Evolutionary conservation across 1,140 invertebrate species (phyloP), one percentile per base, ranked within the genome.

Genomic region (Dinothrombium tinctorium): DNA sequence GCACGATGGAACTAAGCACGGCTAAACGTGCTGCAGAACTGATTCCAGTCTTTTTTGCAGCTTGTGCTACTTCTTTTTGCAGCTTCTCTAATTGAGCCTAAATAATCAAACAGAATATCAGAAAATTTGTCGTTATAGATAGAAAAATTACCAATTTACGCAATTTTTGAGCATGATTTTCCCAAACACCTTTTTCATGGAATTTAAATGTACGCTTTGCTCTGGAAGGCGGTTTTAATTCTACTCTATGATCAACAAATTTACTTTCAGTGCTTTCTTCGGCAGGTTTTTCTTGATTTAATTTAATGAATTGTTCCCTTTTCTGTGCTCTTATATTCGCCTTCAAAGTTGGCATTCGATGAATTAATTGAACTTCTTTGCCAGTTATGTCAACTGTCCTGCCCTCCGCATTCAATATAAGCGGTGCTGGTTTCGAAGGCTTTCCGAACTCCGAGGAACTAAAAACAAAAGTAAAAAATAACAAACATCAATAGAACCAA

Each of bases 1-100:
- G 78, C 4, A 81, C 76, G 46, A 95, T 82, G 7, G 45, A 43
- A 24, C 37, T 46, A 4, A 46, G 21, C 12, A 90, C 63, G 0
- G 90, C 90, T 43, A 96, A 60, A 57, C 92, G 90, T 0, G 89
- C 90, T 1, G 89, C 90, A 1, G 86, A 92, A 8, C 86, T 87
- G 44, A 99, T 99, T 6, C 94, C 94, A 1, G 92, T 98, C 59
- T 92, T 92, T 44, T 86, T 73, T 0, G 92, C 90, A 42, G 89
- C 89, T 58, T 87, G 78, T 8, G 84, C 86, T 49, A 99, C 96
- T 61, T 98, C 89, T 59, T 75, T 78, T 62, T 98, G 87, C 2
- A 96, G 59, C 52, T 82, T 78, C 55, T 92, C 82, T 40, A 96
- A 56, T 55, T 94, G 84, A 0, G 82, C 76, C 68, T 77, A 55